These are phyloP conservation scores for Silurus aristotelis DNA, from an alignment of 2,797 vertebrate genomes.

Conservation along the genomic window DNA sequence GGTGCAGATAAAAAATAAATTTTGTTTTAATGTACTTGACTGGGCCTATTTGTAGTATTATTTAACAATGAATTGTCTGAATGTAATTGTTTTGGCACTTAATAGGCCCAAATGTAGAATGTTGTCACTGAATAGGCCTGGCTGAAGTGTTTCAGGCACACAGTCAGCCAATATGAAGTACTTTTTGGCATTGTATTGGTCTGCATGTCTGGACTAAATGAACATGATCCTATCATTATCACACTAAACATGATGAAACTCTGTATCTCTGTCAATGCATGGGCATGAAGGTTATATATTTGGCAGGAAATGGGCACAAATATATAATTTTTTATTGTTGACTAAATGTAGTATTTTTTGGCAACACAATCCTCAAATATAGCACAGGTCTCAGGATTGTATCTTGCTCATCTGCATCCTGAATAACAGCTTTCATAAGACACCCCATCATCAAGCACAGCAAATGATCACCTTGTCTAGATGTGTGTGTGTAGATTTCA, in stretches of 20 bases:
- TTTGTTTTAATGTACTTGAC: neutral
- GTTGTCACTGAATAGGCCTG: neutral
- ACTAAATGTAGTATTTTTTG: neutral
- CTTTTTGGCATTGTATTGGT: neutral
- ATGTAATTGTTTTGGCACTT: neutral
- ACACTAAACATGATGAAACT: no score
- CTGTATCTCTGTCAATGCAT: neutral
- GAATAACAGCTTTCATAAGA: neutral
- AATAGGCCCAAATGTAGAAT: neutral
- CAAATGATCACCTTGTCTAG: slow-evolving; percentile 55
- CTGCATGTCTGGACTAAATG: no score
- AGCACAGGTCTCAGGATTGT: neutral
- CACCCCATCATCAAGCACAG: neutral
- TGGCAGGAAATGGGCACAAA: neutral
- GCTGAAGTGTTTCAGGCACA: no score
- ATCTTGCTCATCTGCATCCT: neutral
- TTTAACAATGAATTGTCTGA: neutral
- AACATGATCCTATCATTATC: no score
- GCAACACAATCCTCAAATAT: neutral
- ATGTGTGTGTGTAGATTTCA: slow-evolving; percentile 54
- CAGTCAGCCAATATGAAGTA: neutral
- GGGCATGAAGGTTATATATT: neutral
- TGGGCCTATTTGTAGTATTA: neutral
- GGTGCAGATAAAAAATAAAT: neutral
- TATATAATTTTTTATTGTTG: neutral